These are phyloP conservation scores for Manacus vitellinus DNA, from an alignment of 2,113 vertebrate species.

Conservation along the genomic window DNA sequence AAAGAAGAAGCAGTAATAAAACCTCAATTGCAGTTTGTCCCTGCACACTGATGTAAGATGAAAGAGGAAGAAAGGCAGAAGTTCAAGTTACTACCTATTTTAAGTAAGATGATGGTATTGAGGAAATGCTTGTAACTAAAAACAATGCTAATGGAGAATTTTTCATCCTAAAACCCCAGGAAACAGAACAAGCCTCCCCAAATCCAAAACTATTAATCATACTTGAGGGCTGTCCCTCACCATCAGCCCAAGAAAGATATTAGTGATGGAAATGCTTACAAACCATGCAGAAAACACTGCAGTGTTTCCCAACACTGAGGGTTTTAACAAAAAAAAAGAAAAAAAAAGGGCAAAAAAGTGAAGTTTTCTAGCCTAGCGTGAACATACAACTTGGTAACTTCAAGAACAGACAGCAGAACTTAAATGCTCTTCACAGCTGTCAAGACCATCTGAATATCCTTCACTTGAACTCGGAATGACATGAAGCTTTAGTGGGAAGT, in stretches of 20 bases:
- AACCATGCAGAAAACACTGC: background rate
- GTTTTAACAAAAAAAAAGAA: background rate
- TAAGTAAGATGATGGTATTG: fast-evolving
- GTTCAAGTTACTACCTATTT: background rate
- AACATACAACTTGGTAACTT: background rate
- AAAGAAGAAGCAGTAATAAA: slow-evolving; percentile 5
- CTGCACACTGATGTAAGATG: background rate
- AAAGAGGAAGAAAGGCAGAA: slow-evolving; percentile 23
- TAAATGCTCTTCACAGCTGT: background rate
- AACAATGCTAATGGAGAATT: background rate
- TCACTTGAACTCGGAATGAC: background rate
- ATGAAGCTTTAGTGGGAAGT: background rate
- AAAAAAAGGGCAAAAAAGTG: background rate
- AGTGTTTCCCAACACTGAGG: background rate
- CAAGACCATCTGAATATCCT: background rate
- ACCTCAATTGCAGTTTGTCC: background rate
- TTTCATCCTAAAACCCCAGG: background rate
- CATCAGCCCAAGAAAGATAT: background rate
- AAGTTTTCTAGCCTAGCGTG: background rate
- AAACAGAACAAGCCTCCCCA: background rate
- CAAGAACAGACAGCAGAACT: background rate
- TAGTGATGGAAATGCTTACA: background rate
- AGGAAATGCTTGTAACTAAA: background rate
- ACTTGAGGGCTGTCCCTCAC: background rate
- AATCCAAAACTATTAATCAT: background rate